phyloP scores from a whole-genome alignment of 2,797 vertebrate genomes.

The Heteromormyrus szaboi region DNA sequence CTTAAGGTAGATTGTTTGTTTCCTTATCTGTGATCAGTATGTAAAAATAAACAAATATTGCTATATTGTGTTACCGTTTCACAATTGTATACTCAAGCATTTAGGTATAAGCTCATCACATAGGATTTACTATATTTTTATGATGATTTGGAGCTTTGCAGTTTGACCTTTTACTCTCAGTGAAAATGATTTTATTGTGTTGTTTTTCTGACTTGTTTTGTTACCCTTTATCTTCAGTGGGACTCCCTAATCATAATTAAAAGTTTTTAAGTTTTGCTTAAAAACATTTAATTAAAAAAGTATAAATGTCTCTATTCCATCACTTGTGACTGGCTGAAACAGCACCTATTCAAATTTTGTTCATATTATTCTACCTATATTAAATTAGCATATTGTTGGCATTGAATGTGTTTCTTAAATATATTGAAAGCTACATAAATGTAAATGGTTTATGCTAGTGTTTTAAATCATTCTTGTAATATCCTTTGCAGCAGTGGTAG shows the following conservation, averaged over 20 bases:
- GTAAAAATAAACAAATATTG: not conserved
- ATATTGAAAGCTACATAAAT: not conserved
- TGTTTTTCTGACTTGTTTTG: not conserved
- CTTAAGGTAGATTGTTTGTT: not conserved
- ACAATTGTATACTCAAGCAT: not conserved
- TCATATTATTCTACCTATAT: not conserved
- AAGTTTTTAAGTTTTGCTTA: not conserved
- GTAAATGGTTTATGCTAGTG: not conserved
- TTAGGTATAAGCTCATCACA: not conserved
- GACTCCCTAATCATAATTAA: not conserved
- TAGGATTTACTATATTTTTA: not conserved
- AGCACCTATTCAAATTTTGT: not conserved
- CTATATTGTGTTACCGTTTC: not conserved
- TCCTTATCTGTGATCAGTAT: not conserved
- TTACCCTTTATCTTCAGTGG: not conserved
- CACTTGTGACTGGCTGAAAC: not conserved
- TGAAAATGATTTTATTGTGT: not conserved
- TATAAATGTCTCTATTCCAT: not conserved
- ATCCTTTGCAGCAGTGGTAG: not conserved
- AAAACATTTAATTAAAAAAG: not conserved
- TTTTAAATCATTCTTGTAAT: not conserved
- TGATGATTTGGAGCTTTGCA: not conserved
- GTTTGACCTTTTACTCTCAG: not conserved
- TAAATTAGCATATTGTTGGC: not conserved
- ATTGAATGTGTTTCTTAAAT: slow-evolving; percentile 1